Conservation (phyloP, 2,113 vertebrate species). For the Microtus pennsylvanicus region DNA sequence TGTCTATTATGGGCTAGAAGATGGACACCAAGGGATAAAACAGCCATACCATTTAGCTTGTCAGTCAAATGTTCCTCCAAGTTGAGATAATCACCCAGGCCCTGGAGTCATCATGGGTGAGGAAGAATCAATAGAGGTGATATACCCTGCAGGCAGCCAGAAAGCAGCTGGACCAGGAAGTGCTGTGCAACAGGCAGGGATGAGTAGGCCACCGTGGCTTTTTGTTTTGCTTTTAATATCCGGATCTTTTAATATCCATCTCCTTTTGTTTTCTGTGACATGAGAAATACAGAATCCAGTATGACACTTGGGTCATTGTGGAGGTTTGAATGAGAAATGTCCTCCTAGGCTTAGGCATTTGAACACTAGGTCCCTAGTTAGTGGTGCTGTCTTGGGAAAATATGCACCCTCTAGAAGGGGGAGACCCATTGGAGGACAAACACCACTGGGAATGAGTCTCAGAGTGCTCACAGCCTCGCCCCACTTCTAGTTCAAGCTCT, state of each 20-base stretch:
- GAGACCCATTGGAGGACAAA: neutral
- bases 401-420: neutral
- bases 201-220: neutral
- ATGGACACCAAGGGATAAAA: conserved; percentile 2
- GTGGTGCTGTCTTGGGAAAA: neutral
- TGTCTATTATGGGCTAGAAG: neutral
- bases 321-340: neutral
- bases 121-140: neutral
- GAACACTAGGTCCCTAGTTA: neutral
- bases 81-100: neutral
- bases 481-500: neutral
- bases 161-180: neutral
- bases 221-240: neutral
- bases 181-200: neutral
- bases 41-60: neutral
- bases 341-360: neutral
- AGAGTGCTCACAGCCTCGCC: too few relatives aligned
- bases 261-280: neutral
- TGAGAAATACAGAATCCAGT: neutral
- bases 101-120: neutral
- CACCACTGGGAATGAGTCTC: neutral
- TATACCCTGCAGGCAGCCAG: rapidly evolving
- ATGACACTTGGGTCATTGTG: neutral
- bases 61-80: neutral
- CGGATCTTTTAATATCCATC: neutral